Percentiles rank a stretch among this genome's conserved stretches.
Evolutionary conservation across 2,113 vertebrate genomes (phyloP).

Genomic region (Crotophaga sulcirostris): DNA sequence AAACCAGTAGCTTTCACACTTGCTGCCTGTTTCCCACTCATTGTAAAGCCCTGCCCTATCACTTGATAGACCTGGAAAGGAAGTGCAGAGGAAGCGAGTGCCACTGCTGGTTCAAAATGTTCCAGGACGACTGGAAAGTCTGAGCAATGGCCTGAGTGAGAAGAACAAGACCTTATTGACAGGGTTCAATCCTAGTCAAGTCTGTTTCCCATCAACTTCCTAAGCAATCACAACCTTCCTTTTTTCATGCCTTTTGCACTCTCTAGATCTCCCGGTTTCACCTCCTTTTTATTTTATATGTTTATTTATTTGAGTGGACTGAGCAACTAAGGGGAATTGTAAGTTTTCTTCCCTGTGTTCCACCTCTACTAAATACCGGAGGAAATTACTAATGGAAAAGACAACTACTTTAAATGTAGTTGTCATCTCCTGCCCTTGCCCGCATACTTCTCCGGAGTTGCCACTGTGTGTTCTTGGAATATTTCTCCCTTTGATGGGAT

Average conservation of each 20-base stretch:
- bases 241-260: background rate
- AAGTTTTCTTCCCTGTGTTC: background rate
- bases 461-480: background rate
- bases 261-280: background rate
- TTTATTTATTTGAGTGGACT: background rate
- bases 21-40: slow-evolving; percentile 74
- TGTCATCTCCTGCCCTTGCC: background rate
- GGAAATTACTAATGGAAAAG: background rate
- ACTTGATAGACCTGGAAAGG: slow-evolving; percentile 80
- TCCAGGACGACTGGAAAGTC: slow-evolving; percentile 90
- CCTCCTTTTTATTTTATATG: background rate
- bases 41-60: slow-evolving; percentile 77
- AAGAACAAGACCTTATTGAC: slow-evolving; percentile 90
- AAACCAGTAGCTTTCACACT: slow-evolving; percentile 60
- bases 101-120: slow-evolving; percentile 87
- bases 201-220: slow-evolving; percentile 76
- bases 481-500: background rate
- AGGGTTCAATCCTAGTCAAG: slow-evolving; percentile 71
- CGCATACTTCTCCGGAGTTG: background rate
- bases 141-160: slow-evolving; percentile 84
- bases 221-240: slow-evolving; percentile 50
- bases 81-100: slow-evolving; percentile 80
- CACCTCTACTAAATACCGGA: background rate
- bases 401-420: background rate
- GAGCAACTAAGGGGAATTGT: background rate